These are phyloP conservation scores for Pocillopora verrucosa DNA, from an alignment of 64 coral and sea anemone genomes.

Conservation along the genomic window DNA sequence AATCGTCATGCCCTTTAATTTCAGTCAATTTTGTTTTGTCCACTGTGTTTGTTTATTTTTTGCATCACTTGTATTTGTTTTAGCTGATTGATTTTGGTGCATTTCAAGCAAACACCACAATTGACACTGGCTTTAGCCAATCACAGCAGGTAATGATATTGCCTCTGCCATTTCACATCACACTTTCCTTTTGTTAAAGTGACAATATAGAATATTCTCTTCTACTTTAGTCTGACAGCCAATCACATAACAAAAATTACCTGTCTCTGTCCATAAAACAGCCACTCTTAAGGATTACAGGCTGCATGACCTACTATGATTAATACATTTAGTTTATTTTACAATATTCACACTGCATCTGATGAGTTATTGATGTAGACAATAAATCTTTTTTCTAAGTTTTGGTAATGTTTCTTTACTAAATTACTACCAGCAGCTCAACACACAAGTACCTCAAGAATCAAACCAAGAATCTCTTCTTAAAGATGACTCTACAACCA, in stretches of 20 bases:
- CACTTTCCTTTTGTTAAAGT: too few relatives aligned
- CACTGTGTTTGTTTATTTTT: slow-evolving; percentile 29
- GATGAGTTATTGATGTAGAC: too few relatives aligned
- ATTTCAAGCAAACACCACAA: slow-evolving; percentile 37
- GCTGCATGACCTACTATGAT: too few relatives aligned
- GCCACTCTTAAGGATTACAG: too few relatives aligned
- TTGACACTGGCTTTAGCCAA: slow-evolving; percentile 39
- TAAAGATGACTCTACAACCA: slow-evolving; percentile 54
- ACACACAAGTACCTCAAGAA: not conserved
- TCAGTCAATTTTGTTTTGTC: not conserved
- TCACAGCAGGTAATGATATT: slow-evolving; percentile 24
- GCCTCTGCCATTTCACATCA: too few relatives aligned
- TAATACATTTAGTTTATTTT: too few relatives aligned
- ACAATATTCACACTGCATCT: too few relatives aligned
- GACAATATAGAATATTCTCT: too few relatives aligned
- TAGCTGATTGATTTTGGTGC: slow-evolving; percentile 79
- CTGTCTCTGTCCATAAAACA: too few relatives aligned
- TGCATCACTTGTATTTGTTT: slow-evolving; percentile 8
- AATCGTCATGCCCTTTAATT: not conserved
- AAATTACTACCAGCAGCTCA: slow-evolving; percentile 1
- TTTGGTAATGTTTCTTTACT: not conserved
- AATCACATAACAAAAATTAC: not conserved
- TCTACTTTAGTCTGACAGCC: not conserved
- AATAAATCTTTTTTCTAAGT: not conserved
- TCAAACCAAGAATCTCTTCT: slow-evolving; percentile 63